Conservation (phyloP, 2,888 invertebrate genomes). For the Leptopilina myrica region DNA sequence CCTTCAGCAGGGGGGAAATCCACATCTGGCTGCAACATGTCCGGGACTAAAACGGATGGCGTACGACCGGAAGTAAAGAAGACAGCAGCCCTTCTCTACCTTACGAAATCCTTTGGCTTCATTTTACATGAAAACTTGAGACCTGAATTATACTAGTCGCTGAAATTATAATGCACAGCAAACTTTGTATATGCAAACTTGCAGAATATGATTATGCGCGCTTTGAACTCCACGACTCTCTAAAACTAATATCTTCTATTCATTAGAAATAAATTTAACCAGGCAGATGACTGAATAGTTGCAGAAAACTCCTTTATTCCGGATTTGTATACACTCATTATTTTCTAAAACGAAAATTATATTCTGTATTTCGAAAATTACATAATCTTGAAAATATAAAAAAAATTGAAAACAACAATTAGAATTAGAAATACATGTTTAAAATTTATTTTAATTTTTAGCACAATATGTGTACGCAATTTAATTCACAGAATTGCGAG, state of each 20-base stretch:
- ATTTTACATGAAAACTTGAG: conserved; percentile 34
- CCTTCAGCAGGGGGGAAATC: conserved; percentile 7
- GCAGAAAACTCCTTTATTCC: background rate
- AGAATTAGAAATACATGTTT: no score
- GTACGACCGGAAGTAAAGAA: conserved; percentile 31
- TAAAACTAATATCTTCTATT: background rate
- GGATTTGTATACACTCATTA: background rate
- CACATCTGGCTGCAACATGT: conserved; percentile 35
- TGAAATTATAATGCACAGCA: conserved; percentile 6
- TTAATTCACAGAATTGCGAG: background rate
- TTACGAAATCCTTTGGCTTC: conserved; percentile 38
- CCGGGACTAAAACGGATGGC: conserved; percentile 26
- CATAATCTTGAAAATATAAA: no score
- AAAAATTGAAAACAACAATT: no score
- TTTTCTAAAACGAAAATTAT: background rate
- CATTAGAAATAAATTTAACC: no score
- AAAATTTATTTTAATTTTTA: no score
- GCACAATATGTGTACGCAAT: background rate
- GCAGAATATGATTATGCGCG: background rate
- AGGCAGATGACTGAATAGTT: no score
- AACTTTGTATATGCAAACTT: background rate
- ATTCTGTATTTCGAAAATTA: no score
- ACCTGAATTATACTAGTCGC: background rate
- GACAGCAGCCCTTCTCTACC: conserved; percentile 6
- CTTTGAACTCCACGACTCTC: background rate